Base-by-base conservation (phyloP, 64 coral and sea anemone species). In the Trachythela sp. region DNA sequence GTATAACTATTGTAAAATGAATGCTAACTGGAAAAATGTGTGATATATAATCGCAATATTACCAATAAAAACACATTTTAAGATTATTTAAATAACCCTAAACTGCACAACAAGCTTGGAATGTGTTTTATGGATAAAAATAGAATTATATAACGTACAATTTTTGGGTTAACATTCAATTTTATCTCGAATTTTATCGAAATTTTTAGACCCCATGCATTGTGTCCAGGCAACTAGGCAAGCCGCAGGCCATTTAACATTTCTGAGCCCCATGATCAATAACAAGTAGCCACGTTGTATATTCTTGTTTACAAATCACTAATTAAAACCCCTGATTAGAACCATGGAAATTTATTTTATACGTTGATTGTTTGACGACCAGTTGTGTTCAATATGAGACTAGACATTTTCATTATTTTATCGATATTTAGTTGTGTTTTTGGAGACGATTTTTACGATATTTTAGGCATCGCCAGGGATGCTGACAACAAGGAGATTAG, bases 401-500 rank as follows among this genome's bases (percentile, higher is more conserved):
- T 22, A 64, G 26, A n/a, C 20, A 5, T 64, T 18, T 27, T 64
- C 24, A 64, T 26, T 24, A 22, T 64, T 64, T 95, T 94, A 90
- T 59, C 88, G 92, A 27, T 99, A 92, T 49, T 91, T 88, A 34
- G 86, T 89, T 87, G 87, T 95, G 50, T 90, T 93, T 70, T 91
- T 86, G 75, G 33, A 70, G 96, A 95, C 33, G 96, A 99, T 75
- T 99, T 93, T 70, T 99, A 99, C 84, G 91, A 99, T 59, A 89
- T 99, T 32, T 80, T 99, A 67, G 96, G 96, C 37, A 99, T 99
- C 34, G 86, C 88, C 4, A 88, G 96, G 1, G 96, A 99, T 86
- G 96, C 96, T 29, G 92, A 89, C 42, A 94, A 88, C 43, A 99
- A 95, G 39, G 93, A 99, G 86, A 99, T 99, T 58, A 87, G 96